Base-by-base conservation (phyloP, 2,113 vertebrate genomes). In the Acrocephalus kingi region DNA sequence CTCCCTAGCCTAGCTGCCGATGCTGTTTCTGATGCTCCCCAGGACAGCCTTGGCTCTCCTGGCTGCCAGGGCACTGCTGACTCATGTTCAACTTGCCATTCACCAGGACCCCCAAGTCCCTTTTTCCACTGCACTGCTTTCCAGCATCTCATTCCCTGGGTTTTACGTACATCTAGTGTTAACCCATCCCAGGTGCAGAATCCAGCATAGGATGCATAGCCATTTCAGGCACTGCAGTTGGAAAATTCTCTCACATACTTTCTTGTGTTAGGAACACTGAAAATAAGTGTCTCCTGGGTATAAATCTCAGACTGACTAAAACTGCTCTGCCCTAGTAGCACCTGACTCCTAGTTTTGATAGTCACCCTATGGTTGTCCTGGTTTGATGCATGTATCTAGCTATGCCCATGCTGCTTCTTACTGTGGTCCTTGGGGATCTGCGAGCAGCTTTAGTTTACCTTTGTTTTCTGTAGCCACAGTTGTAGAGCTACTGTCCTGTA, bases 251-350 rank as follows among this genome's bases (percentile, higher is more conserved):
- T 27, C 24, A 2, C 16, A 7, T 21, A 14, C 4, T 43, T 20
- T 10, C 5, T 27, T 1, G 0, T 20, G 11, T 16, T 55, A 37
- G 18, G 21, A 58, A 3, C 45, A 20, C 13, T 67, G 76, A 37
- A 68, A 33, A 8, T 1, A 18, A 30, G 9, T 1, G 0, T 48
- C 39, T 56, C 19, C n/a, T 7, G 1, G 4, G 4, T 33, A 1
- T 33, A 46, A 14, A 27, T 61, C 24, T 81, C 31, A 35, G 31
- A 30, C 3, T 6, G 11, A 37, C 45, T 59, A 31, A 61, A 79
- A 79, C 20, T n/a, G 16, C 21, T 68, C 35, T 22, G 11, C 27
- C 13, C 24, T 24, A 3, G 22, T 21, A 61, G 41, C 22, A 62
- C 22, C 48, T 21, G 25, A 19, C 33, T 79, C 63, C 39, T 39